phyloP scores from a whole-genome alignment of 2,888 invertebrate genomes.

The Alloplasta piceator region DNA sequence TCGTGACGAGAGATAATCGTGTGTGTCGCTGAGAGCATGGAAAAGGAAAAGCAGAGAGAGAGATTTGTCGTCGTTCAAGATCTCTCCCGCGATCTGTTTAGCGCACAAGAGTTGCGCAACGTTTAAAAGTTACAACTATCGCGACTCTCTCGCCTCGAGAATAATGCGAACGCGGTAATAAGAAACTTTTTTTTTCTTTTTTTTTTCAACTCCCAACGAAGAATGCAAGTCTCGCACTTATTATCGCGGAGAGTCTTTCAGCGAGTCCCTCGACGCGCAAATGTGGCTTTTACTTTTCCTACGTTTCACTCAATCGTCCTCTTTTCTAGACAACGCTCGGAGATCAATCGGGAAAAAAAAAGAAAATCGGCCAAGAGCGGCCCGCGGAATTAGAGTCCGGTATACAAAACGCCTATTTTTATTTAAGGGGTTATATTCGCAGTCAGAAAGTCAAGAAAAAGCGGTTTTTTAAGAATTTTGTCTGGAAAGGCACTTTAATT shows the following conservation, averaged over 20 bases:
- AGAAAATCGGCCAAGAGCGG: too few species aligned
- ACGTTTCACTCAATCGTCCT: neutral
- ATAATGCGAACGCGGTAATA: slow-evolving; percentile 68
- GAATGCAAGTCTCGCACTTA: slow-evolving; percentile 47
- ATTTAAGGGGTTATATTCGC: too few species aligned
- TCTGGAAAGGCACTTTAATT: too few species aligned
- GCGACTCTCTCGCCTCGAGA: slow-evolving; percentile 26
- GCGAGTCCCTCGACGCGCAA: neutral
- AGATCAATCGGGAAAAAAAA: too few species aligned
- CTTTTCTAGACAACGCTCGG: neutral
- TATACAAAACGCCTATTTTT: too few species aligned
- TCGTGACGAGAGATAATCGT: too few species aligned
- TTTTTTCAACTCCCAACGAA: slow-evolving; percentile 38
- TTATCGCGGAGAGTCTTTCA: slow-evolving; percentile 27
- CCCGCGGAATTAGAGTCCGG: too few species aligned
- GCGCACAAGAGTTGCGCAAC: slow-evolving; percentile 61
- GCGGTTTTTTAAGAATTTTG: too few species aligned
- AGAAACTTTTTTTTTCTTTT: slow-evolving; percentile 42
- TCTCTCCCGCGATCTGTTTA: slow-evolving; percentile 5
- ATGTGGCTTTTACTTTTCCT: slow-evolving; percentile 31
- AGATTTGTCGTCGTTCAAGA: neutral
- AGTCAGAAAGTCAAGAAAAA: too few species aligned
- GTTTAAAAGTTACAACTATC: slow-evolving; percentile 51
- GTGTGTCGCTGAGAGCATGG: slow-evolving; percentile 21
- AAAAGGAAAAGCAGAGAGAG: slow-evolving; percentile 19